Evolutionary conservation across 2,888 invertebrate genomes (phyloP).

Genomic region (Hipparchia semele): DNA sequence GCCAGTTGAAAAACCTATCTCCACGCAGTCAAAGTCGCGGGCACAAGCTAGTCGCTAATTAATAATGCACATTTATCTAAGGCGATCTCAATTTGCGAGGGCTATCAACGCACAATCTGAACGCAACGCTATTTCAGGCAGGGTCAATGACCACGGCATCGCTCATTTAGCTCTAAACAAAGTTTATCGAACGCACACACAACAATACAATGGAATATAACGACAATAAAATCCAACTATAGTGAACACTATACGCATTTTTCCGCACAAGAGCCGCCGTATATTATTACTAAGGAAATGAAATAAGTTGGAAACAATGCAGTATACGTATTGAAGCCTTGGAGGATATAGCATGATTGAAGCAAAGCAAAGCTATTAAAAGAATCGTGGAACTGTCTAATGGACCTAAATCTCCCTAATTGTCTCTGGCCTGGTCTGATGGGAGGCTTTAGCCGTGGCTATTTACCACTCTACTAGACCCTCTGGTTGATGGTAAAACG

Average conservation of each 20-base stretch:
- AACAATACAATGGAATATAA: slow-evolving; percentile 66
- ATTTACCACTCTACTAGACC: too few relatives aligned
- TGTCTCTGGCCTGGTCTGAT: too few relatives aligned
- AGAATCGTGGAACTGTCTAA: too few relatives aligned
- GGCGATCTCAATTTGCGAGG: slow-evolving; percentile 60
- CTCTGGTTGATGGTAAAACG: too few relatives aligned
- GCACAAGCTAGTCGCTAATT: slow-evolving; percentile 2
- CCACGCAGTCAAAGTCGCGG: too few relatives aligned
- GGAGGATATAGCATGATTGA: too few relatives aligned
- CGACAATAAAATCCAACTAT: slow-evolving; percentile 54
- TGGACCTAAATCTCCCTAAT: too few relatives aligned
- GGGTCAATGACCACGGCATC: slow-evolving; percentile 72
- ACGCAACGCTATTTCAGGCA: slow-evolving; percentile 64
- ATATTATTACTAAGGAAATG: slow-evolving; percentile 23
- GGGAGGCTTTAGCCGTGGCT: too few relatives aligned
- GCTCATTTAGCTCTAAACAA: slow-evolving; percentile 79
- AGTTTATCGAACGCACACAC: slow-evolving; percentile 76
- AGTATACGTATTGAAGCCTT: background rate
- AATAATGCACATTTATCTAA: slow-evolving; percentile 51
- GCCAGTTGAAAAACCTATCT: too few relatives aligned
- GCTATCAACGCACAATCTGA: slow-evolving; percentile 62
- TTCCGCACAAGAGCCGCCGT: slow-evolving; percentile 29
- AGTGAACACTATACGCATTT: slow-evolving; percentile 34
- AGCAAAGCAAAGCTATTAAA: too few relatives aligned
- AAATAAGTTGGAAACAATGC: slow-evolving; percentile 19